phyloP scores from a whole-genome alignment of 2,797 vertebrate genomes.

The Chromobotia macracanthus region DNA sequence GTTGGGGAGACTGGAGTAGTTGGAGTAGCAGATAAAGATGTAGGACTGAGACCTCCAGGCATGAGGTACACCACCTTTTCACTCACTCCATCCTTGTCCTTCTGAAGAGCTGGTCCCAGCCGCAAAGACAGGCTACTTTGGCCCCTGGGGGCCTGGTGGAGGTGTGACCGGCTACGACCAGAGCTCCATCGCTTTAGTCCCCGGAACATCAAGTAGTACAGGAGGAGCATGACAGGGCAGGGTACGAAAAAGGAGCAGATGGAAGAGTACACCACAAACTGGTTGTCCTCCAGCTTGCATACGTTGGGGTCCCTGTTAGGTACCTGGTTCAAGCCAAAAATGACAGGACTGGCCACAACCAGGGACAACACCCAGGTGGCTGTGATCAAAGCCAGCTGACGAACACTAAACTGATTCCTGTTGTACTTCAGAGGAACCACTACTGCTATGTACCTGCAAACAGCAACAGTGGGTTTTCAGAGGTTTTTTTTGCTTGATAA shows the following conservation, averaged over 20 bases:
- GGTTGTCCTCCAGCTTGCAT: conserved; percentile 77
- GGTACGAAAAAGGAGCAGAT: conserved; percentile 80
- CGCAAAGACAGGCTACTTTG: conserved; percentile 62
- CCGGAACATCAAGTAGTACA: conserved; percentile 79
- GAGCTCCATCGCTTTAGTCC: conserved; percentile 74
- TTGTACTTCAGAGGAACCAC: conserved; percentile 79
- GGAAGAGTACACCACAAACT: conserved; percentile 78
- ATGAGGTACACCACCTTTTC: conserved; percentile 63
- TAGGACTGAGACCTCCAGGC: conserved; percentile 61
- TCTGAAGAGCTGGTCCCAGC: conserved; percentile 58
- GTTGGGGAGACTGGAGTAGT: conserved; percentile 35
- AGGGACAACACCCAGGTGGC: conserved; percentile 78
- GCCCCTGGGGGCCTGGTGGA: conserved; percentile 19
- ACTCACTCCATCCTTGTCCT: conserved; percentile 50
- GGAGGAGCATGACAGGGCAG: conserved; percentile 77
- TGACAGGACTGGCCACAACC: conserved; percentile 76
- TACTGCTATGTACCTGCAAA: conserved; percentile 77
- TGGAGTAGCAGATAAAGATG: conserved; percentile 54
- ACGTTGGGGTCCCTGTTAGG: conserved; percentile 67
- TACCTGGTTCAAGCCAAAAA: conserved; percentile 78
- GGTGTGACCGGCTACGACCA: conserved; percentile 63
- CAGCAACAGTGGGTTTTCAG: neutral
- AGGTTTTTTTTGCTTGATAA: neutral
- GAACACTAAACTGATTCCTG: conserved; percentile 78
- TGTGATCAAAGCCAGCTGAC: conserved; percentile 74